Percentiles rank a stretch among this genome's conserved stretches.
phyloP scores from a whole-genome alignment of 2,797 vertebrate species.

The Enteromius treurensis region DNA sequence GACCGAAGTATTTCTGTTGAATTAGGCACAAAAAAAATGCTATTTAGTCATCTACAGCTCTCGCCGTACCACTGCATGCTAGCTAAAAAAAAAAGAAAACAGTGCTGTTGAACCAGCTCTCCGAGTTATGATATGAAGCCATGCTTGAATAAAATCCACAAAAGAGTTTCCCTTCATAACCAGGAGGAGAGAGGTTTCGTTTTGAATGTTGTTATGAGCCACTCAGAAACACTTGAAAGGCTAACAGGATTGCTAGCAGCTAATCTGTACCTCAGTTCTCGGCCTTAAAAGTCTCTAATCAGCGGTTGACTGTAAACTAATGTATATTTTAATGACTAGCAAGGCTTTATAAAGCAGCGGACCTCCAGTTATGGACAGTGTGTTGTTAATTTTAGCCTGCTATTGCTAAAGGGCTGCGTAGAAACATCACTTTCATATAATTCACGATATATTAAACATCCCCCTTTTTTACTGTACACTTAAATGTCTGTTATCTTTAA shows the following conservation, averaged over 20 bases:
- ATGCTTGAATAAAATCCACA: conserved; percentile 7
- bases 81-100: background rate
- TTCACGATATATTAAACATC: conserved; percentile 50
- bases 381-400: conserved; percentile 7
- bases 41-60: conserved; percentile 33
- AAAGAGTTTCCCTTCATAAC: background rate
- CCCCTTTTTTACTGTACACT: conserved; percentile 33
- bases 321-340: conserved; percentile 6
- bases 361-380: background rate
- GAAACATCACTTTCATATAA: conserved; percentile 36
- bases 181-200: background rate
- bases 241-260: conserved; percentile 42
- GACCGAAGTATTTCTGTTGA: conserved; percentile 13
- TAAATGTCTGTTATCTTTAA: background rate
- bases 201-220: background rate
- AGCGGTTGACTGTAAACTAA: background rate
- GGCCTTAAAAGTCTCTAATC: background rate
- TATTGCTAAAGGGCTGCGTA: conserved; percentile 22
- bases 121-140: conserved; percentile 27
- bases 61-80: conserved; percentile 4
- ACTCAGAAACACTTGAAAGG: conserved; percentile 53
- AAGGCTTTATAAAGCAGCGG: conserved; percentile 37
- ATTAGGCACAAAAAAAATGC: conserved; percentile 41
- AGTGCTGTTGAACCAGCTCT: background rate
- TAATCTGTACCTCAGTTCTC: conserved; percentile 43